Percentiles rank a stretch among this genome's conserved stretches.
Conservation (phyloP, 1,140 invertebrate species). For the Euborellia annulipes region DNA sequence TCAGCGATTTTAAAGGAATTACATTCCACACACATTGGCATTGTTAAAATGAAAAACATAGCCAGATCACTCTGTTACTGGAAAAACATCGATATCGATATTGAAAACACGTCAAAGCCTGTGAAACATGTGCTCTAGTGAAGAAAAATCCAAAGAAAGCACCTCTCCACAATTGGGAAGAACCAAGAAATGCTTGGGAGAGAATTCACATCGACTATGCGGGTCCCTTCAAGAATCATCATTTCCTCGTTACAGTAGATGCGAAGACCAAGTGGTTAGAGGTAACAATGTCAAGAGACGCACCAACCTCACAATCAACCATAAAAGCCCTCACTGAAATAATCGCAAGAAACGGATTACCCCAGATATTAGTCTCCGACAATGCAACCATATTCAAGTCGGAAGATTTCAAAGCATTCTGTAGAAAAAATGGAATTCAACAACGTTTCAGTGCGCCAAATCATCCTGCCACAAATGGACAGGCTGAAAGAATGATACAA, state of each 20-base stretch:
- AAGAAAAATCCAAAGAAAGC: conserved; percentile 14
- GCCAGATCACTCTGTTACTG: conserved; percentile 33
- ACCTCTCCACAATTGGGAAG: conserved; percentile 19
- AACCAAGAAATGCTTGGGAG: conserved; percentile 14
- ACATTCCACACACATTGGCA: conserved; percentile 31
- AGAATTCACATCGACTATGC: conserved; percentile 16
- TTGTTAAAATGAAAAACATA: conserved; percentile 33
- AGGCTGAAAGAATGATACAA: conserved; percentile 9
- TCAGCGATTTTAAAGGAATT: too few species aligned
- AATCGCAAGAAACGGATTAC: conserved; percentile 22
- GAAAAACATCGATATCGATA: conserved; percentile 29
- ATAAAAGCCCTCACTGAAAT: conserved; percentile 18
- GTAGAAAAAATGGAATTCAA: conserved; percentile 7
- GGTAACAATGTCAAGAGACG: conserved; percentile 5
- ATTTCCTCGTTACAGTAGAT: conserved; percentile 16
- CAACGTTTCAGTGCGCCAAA: neutral
- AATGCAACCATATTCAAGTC: conserved; percentile 25
- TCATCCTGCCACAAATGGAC: conserved; percentile 10
- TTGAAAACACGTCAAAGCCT: conserved; percentile 20
- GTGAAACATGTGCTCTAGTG: conserved; percentile 19
- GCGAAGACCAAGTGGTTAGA: conserved; percentile 17
- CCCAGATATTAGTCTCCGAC: conserved; percentile 23
- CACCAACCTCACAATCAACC: conserved; percentile 9
- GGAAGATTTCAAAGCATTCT: conserved; percentile 22
- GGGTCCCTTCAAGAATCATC: conserved; percentile 10